phyloP scores from a whole-genome alignment of 2,113 vertebrate species.

The Taurulus bubalis region DNA sequence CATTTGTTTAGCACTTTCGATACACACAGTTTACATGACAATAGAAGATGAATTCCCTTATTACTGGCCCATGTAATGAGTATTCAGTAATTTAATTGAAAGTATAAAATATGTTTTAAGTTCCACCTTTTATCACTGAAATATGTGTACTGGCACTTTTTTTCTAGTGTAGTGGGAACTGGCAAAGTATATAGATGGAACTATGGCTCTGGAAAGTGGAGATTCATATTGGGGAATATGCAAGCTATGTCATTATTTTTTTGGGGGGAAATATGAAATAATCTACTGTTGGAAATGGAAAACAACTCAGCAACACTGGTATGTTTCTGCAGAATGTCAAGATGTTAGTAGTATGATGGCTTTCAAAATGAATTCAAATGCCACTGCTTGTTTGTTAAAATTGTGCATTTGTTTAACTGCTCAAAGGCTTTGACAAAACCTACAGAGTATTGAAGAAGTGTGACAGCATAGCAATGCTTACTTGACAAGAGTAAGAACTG shows the following conservation, averaged over 20 bases:
- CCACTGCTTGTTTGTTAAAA: constrained; percentile 73
- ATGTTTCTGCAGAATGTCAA: constrained; percentile 73
- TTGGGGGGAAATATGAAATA: neutral
- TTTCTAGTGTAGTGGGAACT: neutral
- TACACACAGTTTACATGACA: constrained; percentile 46
- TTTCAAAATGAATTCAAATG: constrained; percentile 50
- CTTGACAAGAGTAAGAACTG: constrained; percentile 5
- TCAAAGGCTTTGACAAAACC: constrained; percentile 94
- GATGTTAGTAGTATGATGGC: constrained; percentile 63
- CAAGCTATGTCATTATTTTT: neutral
- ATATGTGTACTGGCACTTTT: neutral
- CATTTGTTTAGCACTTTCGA: constrained; percentile 34
- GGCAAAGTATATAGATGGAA: neutral
- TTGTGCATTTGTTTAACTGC: constrained; percentile 70
- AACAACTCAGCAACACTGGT: constrained; percentile 65
- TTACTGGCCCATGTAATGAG: constrained; percentile 32
- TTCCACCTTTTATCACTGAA: neutral
- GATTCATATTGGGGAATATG: neutral
- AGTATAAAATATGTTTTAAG: neutral
- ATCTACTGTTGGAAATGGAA: constrained; percentile 5
- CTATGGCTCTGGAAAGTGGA: neutral
- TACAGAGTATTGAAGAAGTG: constrained; percentile 52
- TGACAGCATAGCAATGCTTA: neutral
- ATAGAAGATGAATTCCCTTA: constrained; percentile 35
- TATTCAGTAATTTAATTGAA: constrained; percentile 18